Conservation (phyloP, 1,140 invertebrate genomes). For the Scaptomyza pallida region DNA sequence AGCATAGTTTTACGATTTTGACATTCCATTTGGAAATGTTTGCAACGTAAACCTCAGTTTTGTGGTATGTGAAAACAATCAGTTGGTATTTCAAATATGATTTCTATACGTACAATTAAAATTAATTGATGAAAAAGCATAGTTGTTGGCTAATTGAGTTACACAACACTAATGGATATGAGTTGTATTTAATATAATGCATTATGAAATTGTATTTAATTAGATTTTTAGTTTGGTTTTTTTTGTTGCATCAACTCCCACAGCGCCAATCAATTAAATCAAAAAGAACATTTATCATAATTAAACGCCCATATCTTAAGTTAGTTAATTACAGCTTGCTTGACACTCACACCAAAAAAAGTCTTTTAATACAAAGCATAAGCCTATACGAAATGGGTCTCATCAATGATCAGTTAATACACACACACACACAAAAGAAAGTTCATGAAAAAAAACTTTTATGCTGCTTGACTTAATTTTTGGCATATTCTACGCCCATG, state of each 20-base stretch:
- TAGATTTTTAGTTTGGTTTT: constrained; percentile 7
- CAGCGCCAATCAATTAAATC: constrained; percentile 32
- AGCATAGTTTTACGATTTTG: no score
- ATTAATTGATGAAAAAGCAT: background rate
- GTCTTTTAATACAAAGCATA: constrained; percentile 38
- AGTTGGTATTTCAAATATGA: background rate
- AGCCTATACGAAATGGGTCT: constrained; percentile 7
- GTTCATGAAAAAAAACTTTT: constrained; percentile 55
- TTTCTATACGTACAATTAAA: background rate
- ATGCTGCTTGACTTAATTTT: constrained; percentile 60
- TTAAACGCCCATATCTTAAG: constrained; percentile 47
- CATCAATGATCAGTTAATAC: constrained; percentile 46
- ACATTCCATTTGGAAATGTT: no score
- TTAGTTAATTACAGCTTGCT: constrained; percentile 34
- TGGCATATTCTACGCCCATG: constrained; percentile 47
- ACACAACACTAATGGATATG: background rate
- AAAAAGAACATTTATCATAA: constrained; percentile 59
- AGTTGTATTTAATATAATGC: background rate
- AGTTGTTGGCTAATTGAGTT: background rate
- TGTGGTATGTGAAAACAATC: background rate
- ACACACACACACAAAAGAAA: constrained; percentile 26
- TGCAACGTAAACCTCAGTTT: background rate
- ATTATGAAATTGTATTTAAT: constrained; percentile 6
- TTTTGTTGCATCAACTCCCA: constrained; percentile 24
- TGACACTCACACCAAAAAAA: constrained; percentile 20